Evolutionary conservation across 2,888 invertebrate species (phyloP).

Genomic region (Sarcophaga carnaria): DNA sequence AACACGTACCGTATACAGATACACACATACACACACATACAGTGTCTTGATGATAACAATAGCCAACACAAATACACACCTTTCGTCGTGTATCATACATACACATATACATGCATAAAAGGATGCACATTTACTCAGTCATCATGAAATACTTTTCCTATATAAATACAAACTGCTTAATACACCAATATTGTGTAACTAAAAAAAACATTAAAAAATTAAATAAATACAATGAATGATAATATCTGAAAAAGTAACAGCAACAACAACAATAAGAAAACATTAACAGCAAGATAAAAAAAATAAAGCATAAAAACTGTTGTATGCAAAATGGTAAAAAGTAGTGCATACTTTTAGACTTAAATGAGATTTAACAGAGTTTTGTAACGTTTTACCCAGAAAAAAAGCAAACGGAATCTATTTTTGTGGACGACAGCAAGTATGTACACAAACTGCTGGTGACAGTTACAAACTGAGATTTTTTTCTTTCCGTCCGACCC

Average conservation of each 20-base stretch:
- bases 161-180: neutral
- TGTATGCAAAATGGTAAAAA: slow-evolving; percentile 17
- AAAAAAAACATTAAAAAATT: neutral
- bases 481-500: neutral
- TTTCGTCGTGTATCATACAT: neutral
- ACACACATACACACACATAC: neutral
- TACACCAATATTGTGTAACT: slow-evolving; percentile 17
- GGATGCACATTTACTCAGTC: neutral
- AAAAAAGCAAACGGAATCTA: slow-evolving; percentile 23
- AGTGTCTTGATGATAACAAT: slow-evolving; percentile 51
- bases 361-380: slow-evolving; percentile 66
- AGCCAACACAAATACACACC: slow-evolving; percentile 11
- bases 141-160: slow-evolving; percentile 9
- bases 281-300: neutral
- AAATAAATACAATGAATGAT: neutral
- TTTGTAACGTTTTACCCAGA: slow-evolving; percentile 27
- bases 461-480: slow-evolving; percentile 61
- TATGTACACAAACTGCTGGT: slow-evolving; percentile 61
- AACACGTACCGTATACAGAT: slow-evolving; percentile 41
- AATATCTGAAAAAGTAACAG: neutral
- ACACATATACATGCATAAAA: neutral
- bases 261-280: neutral
- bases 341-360: slow-evolving; percentile 69
- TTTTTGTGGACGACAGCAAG: slow-evolving; percentile 61
- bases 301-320: neutral